Conservation (phyloP, 2,113 vertebrate species). For the Drymodes brunneopygia region DNA sequence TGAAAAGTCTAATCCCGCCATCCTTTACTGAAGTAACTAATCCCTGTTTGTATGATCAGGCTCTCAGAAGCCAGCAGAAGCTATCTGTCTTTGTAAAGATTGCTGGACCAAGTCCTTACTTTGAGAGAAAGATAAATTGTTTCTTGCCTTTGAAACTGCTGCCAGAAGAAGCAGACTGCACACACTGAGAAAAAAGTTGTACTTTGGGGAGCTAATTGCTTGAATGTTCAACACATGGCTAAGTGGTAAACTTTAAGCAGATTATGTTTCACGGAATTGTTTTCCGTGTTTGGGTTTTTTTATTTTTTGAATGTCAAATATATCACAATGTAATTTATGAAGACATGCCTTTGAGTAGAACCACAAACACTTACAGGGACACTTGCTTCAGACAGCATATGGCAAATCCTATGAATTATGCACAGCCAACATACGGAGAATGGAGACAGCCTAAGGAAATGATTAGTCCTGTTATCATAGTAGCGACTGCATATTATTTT, state of each 20-base stretch:
- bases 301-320: constrained; percentile 7
- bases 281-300: constrained; percentile 1
- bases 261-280: constrained; percentile 55
- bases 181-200: not conserved
- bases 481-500: constrained; percentile 16
- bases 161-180: not conserved
- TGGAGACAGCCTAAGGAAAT: constrained; percentile 38
- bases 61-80: not conserved
- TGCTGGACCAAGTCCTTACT: not conserved
- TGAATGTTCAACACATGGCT: constrained; percentile 31
- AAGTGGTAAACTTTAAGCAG: constrained; percentile 49
- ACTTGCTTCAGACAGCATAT: constrained; percentile 58
- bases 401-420: constrained; percentile 66
- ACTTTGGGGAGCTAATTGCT: constrained; percentile 40
- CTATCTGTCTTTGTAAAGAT: not conserved
- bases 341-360: constrained; percentile 5
- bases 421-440: constrained; percentile 46
- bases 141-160: constrained; percentile 51
- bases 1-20: not conserved
- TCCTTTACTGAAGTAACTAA: not conserved
- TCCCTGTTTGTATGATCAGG: not conserved
- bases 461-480: not conserved
- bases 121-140: not conserved
- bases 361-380: constrained; percentile 19
- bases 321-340: constrained; percentile 31